Base-by-base conservation (phyloP, 2,888 invertebrate species). In the Tineola bisselliella region DNA sequence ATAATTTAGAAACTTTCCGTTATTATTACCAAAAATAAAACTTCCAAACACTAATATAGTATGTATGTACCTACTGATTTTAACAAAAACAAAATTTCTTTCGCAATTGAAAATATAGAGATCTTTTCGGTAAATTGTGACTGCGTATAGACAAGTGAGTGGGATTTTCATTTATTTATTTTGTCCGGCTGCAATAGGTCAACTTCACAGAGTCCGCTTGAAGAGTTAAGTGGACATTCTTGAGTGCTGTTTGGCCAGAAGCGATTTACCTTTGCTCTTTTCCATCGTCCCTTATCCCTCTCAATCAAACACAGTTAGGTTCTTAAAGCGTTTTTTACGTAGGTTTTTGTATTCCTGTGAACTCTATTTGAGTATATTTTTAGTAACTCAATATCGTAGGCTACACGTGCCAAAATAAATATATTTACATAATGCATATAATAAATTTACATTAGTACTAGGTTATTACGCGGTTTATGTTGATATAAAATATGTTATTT, bases 231-330 rank as follows among this genome's bases (percentile, higher is more conserved):
- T 83, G 84, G 81, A 81, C 84, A 77, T 74, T 73, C 81, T 82
- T 79, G 74, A 84, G 84, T 81, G 79, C 72, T 84, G 77, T 84
- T 86, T 84, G 84, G 82, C 73, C 80, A 81, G 77, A 69, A 76
- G 78, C 79, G 86, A 84, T 86, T 84, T 81, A 81, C 81, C 81
- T 83, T 78, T 82, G 84, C 84, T 83, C 84, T 79, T 83, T 84
- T 77, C 70, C 69, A 12, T 13, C 72, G 71, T 66, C 76, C 75
- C 74, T 75, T 72, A 71, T 71, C 73, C 77, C 76, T 74, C 81
- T 84, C 82, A 81, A 83, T 86, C 84, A 81, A 74, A 71, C 68
- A 65, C 66, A 66, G 68, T 67, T 67, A 63, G 11, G 38, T 17
- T 15, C 48, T 48, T 15, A 48, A 48, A 48, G 10, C 48, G 48